Percentiles rank a stretch among this genome's conserved stretches.
These are phyloP conservation scores for Gulo gulo DNA, from an alignment of 2,113 vertebrate genomes.

Conservation along the genomic window DNA sequence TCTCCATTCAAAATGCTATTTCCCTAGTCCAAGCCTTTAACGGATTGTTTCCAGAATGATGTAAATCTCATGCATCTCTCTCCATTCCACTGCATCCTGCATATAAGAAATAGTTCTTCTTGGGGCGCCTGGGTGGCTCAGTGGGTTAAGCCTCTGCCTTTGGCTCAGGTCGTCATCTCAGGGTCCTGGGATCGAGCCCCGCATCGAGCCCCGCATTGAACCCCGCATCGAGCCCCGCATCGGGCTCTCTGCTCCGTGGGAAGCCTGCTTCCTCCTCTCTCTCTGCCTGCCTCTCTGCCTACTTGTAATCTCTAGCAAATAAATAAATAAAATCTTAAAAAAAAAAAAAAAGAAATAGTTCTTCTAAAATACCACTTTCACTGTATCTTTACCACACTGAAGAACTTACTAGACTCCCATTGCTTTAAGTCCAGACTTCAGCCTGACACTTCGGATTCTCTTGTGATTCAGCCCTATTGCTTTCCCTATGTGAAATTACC, in stretches of 20 bases:
- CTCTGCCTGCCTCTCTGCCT: too few relatives aligned
- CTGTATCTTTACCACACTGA: neutral
- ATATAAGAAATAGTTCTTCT: neutral
- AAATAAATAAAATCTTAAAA: too few relatives aligned
- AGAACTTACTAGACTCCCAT: neutral
- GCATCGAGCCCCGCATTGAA: too few relatives aligned
- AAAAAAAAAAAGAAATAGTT: neutral
- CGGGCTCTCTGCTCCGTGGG: too few relatives aligned
- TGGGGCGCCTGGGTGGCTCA: too few relatives aligned
- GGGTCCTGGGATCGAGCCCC: too few relatives aligned
- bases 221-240: too few relatives aligned
- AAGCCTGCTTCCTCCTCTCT: too few relatives aligned
- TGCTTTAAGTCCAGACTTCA: neutral
- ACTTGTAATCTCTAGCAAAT: too few relatives aligned
- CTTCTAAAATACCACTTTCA: neutral
- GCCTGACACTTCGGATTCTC: neutral
- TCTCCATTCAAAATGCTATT: neutral
- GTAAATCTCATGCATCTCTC: neutral
- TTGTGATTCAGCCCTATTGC: neutral
- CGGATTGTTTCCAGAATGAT: neutral
- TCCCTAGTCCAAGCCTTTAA: neutral
- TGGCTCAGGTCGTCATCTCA: too few relatives aligned
- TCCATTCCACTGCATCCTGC: neutral
- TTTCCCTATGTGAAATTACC: neutral
- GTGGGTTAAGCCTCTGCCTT: too few relatives aligned